Conservation (phyloP, 2,797 vertebrate genomes). For the Hemibagrus guttatus region DNA sequence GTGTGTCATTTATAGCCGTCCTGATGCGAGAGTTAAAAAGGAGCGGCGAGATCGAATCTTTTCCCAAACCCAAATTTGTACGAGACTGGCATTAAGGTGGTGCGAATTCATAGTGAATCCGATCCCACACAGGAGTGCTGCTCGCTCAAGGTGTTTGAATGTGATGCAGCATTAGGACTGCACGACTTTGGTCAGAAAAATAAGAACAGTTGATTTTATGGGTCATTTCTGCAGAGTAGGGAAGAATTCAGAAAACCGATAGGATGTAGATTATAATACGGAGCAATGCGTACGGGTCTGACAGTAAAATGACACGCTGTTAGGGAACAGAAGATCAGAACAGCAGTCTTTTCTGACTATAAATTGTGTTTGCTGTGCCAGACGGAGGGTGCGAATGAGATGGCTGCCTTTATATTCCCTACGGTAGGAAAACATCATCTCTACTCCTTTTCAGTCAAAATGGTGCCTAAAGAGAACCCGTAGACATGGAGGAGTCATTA, state of each 20-base stretch:
- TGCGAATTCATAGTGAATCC: too few species aligned
- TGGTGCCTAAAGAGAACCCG: not conserved
- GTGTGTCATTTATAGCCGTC: not conserved
- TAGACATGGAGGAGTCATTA: not conserved
- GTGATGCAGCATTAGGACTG: not conserved
- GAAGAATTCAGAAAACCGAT: too few species aligned
- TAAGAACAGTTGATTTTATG: too few species aligned
- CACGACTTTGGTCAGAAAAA: too few species aligned
- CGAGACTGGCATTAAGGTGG: too few species aligned
- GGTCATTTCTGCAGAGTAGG: not conserved
- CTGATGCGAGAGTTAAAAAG: not conserved
- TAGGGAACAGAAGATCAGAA: not conserved
- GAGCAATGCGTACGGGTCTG: not conserved
- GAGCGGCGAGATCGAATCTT: too few species aligned
- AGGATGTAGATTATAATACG: not conserved
- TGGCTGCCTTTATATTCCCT: slow-evolving; percentile 2
- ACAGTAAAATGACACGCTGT: not conserved
- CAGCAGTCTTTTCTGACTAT: not conserved
- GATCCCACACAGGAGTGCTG: not conserved
- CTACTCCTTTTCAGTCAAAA: slow-evolving; percentile 2
- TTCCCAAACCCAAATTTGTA: too few species aligned
- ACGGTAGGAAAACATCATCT: not conserved
- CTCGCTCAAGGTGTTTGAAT: not conserved
- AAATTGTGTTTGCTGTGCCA: not conserved
- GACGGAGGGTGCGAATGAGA: not conserved